Evolutionary conservation across 1,140 invertebrate species (phyloP).

Genomic region (Chironomus striatipennis): DNA sequence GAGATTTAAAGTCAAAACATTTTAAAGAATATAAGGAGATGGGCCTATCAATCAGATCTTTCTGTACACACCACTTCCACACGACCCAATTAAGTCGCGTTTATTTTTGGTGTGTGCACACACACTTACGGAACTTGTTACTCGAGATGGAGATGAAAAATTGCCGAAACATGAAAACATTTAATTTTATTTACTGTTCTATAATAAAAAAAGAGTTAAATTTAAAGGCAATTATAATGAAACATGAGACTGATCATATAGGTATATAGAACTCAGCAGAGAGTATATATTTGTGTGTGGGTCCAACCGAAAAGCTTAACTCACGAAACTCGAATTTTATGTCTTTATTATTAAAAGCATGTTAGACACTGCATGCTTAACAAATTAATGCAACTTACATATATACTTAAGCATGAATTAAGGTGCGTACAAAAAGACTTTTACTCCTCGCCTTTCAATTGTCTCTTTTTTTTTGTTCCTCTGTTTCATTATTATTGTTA

Average conservation of each 20-base stretch:
- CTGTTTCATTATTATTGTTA: neutral
- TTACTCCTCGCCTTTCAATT: conserved; percentile 6
- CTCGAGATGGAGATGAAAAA: neutral
- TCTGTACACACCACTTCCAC: too few relatives aligned
- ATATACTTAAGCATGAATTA: neutral
- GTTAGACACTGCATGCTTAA: conserved; percentile 6
- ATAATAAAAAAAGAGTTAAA: too few relatives aligned
- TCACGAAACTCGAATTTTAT: neutral
- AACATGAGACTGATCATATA: conserved; percentile 5
- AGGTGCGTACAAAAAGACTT: conserved; percentile 12
- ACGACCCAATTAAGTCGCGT: too few relatives aligned
- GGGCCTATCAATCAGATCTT: too few relatives aligned
- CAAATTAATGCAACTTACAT: conserved; percentile 11
- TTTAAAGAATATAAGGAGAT: too few relatives aligned
- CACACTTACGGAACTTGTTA: too few relatives aligned
- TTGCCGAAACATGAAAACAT: conserved; percentile 1
- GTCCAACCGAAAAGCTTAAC: neutral
- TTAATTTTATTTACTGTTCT: neutral
- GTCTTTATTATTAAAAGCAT: neutral
- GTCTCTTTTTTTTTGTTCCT: conserved; percentile 5
- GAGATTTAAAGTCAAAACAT: too few relatives aligned
- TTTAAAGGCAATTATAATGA: neutral
- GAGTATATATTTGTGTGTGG: neutral
- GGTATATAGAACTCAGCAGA: too few relatives aligned
- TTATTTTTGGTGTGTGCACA: too few relatives aligned